phyloP scores from a whole-genome alignment of 1,140 invertebrate genomes.

The Megathymus violae region DNA sequence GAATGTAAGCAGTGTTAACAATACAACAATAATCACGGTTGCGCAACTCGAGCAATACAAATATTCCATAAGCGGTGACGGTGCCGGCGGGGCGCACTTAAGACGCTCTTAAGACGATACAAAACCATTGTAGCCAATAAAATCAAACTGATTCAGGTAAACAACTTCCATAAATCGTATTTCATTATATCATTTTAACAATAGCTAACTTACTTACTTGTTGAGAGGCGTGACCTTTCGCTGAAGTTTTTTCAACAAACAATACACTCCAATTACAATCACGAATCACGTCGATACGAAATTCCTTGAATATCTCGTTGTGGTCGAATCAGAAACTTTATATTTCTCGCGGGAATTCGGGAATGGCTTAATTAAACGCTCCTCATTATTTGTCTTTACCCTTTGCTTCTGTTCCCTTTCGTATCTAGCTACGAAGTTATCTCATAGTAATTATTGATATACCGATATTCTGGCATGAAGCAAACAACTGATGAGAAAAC shows the following conservation, averaged over 20 bases:
- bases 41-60: too few relatives aligned
- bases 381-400: constrained; percentile 6
- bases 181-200: not conserved
- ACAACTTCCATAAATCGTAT: not conserved
- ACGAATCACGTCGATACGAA: constrained; percentile 43
- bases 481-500: too few relatives aligned
- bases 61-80: too few relatives aligned
- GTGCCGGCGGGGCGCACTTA: too few relatives aligned
- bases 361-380: constrained; percentile 5
- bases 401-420: constrained; percentile 12
- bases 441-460: constrained; percentile 15
- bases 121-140: too few relatives aligned
- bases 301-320: constrained; percentile 16
- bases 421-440: constrained; percentile 19
- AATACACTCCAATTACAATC: constrained; percentile 22
- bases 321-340: constrained; percentile 1
- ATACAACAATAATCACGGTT: too few relatives aligned
- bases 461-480: constrained; percentile 3
- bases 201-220: too few relatives aligned
- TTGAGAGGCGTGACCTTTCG: too few relatives aligned
- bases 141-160: too few relatives aligned
- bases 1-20: too few relatives aligned
- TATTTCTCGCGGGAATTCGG: constrained; percentile 10
- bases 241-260: constrained; percentile 43
- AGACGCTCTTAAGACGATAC: too few relatives aligned